Percentiles rank a stretch among this genome's conserved stretches.
phyloP scores from a whole-genome alignment of 2,888 invertebrate genomes.

The Drosophila melanosoma region DNA sequence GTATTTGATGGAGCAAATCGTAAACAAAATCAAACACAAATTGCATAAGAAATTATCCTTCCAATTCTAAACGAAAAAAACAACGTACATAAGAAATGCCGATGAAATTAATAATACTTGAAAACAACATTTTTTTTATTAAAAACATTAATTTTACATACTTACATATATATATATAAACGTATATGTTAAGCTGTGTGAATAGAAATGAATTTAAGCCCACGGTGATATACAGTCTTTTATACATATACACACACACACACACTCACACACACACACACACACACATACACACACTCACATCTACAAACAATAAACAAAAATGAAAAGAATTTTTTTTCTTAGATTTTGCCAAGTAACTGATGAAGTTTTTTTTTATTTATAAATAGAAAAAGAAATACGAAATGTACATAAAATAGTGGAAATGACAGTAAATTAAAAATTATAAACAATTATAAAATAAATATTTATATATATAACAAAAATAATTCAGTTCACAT shows the following conservation, averaged over 20 bases:
- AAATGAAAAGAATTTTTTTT: neutral
- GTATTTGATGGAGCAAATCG: conserved; percentile 26
- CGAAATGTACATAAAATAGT: conserved; percentile 54
- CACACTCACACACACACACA: neutral
- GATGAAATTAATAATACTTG: conserved; percentile 1
- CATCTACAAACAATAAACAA: conserved; percentile 34
- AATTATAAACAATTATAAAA: conserved; percentile 5
- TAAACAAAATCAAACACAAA: conserved; percentile 54
- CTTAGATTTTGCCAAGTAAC: conserved; percentile 36
- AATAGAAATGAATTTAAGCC: conserved; percentile 71
- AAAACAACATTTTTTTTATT: conserved; percentile 23
- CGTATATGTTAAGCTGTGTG: conserved; percentile 36
- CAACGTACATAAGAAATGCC: conserved; percentile 4
- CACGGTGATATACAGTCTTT: conserved; percentile 65
- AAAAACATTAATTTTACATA: conserved; percentile 38
- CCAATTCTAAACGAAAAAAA: conserved; percentile 52
- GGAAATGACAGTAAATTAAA: conserved; percentile 18
- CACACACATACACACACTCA: conserved; percentile 14
- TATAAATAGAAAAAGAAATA: conserved; percentile 2
- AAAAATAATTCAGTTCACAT: conserved; percentile 44
- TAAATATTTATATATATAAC: conserved; percentile 18
- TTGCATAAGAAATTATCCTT: conserved; percentile 69
- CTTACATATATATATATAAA: conserved; percentile 34
- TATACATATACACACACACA: conserved; percentile 34
- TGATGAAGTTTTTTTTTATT: conserved; percentile 13